Conservation (phyloP, 35 echinoderm and acorn worm species). For the Heliocidaris tuberculata region DNA sequence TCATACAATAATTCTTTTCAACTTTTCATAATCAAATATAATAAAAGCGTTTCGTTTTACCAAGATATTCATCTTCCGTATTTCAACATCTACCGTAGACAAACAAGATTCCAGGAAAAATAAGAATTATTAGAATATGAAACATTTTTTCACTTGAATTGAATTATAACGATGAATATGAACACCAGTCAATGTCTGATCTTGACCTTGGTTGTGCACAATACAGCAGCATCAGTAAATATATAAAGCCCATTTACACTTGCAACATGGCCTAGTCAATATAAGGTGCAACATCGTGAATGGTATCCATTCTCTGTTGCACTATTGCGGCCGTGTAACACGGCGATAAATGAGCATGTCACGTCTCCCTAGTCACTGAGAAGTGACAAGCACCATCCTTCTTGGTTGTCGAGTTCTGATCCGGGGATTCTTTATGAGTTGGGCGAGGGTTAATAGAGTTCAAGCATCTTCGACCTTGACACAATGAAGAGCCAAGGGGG, state of each 20-base stretch:
- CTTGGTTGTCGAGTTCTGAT: neutral
- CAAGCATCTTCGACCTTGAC: slow-evolving; percentile 35
- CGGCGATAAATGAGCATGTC: neutral
- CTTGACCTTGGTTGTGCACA: neutral
- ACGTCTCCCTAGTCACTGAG: neutral
- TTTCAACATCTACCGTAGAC: neutral
- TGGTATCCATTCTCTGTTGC: neutral
- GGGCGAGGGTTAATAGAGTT: slow-evolving; percentile 38
- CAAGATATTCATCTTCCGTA: neutral
- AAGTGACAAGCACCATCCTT: slow-evolving; percentile 31
- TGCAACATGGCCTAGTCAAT: neutral
- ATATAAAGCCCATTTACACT: neutral
- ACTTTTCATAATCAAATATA: neutral
- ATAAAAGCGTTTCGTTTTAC: neutral
- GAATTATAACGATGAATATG: neutral
- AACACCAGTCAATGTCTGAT: neutral
- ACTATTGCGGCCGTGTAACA: neutral
- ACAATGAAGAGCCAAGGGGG: slow-evolving; percentile 38
- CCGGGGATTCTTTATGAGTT: slow-evolving; percentile 26
- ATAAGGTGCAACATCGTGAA: neutral
- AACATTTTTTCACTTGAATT: no score
- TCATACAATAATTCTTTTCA: neutral
- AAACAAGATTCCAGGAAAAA: neutral
- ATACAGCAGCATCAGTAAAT: neutral
- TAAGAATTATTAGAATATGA: no score